phyloP scores from a whole-genome alignment of 2,113 vertebrate species.

The Leptodactylus fuscus region DNA sequence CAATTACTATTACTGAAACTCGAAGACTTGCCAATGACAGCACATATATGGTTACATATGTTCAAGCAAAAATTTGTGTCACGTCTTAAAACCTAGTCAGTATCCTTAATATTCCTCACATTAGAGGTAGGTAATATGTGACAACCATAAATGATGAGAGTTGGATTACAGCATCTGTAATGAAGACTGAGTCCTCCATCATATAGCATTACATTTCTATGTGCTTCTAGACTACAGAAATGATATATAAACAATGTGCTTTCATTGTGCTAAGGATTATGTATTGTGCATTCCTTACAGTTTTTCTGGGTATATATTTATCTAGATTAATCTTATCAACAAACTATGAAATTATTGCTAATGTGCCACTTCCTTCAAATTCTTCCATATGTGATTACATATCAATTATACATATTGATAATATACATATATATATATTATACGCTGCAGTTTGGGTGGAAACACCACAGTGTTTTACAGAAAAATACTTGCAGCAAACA shows the following conservation, averaged over 20 bases:
- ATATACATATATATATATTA: no score
- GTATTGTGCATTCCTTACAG: neutral
- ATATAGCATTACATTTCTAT: neutral
- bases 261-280: neutral
- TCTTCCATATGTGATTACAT: neutral
- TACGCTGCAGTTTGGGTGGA: no score
- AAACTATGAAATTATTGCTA: conserved; percentile 28
- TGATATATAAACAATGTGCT: neutral
- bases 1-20: neutral
- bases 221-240: conserved; percentile 3
- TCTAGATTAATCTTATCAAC: neutral
- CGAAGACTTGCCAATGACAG: neutral
- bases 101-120: neutral
- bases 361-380: neutral
- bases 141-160: neutral
- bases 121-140: conserved; percentile 23
- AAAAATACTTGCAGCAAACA: no score
- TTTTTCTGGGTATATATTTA: neutral
- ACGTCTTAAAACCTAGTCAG: neutral
- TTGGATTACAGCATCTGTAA: neutral
- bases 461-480: no score
- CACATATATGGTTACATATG: neutral
- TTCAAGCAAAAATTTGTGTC: neutral
- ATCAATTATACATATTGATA: no score
- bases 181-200: neutral